Conservation (phyloP, 2,888 invertebrate genomes). For the Drosophila ezoana region DNA sequence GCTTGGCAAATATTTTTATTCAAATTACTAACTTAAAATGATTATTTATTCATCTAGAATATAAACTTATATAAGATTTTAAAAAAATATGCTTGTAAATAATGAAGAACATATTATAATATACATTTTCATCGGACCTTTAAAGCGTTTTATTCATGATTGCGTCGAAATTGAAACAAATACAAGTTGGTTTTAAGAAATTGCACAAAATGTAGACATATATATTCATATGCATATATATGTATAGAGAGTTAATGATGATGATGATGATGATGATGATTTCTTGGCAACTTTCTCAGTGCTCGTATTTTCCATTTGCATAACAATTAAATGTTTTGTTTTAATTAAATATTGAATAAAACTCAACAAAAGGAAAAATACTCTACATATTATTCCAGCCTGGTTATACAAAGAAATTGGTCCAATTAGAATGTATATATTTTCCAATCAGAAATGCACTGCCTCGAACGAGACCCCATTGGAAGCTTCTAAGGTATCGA, state of each 20-base stretch:
- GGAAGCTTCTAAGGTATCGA: conserved; percentile 10
- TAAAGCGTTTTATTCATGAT: no score
- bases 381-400: neutral
- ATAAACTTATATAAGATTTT: neutral
- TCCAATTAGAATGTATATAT: conserved; percentile 9
- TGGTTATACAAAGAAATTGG: neutral
- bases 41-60: no score
- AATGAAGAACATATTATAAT: neutral
- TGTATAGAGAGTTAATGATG: conserved; percentile 22
- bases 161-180: no score
- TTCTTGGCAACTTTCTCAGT: conserved; percentile 64
- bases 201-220: neutral
- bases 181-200: no score
- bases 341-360: conserved; percentile 21
- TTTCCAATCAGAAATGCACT: conserved; percentile 3
- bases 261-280: neutral
- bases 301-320: conserved; percentile 49
- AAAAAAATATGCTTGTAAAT: neutral
- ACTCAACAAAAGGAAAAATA: neutral
- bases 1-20: no score
- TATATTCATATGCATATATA: neutral
- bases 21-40: no score
- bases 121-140: no score
- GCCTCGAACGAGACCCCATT: neutral
- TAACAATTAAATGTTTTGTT: conserved; percentile 56